Percentiles rank a stretch among this genome's conserved stretches.
phyloP scores from a whole-genome alignment of 2,113 vertebrate species.

The Eleginops maclovinus region DNA sequence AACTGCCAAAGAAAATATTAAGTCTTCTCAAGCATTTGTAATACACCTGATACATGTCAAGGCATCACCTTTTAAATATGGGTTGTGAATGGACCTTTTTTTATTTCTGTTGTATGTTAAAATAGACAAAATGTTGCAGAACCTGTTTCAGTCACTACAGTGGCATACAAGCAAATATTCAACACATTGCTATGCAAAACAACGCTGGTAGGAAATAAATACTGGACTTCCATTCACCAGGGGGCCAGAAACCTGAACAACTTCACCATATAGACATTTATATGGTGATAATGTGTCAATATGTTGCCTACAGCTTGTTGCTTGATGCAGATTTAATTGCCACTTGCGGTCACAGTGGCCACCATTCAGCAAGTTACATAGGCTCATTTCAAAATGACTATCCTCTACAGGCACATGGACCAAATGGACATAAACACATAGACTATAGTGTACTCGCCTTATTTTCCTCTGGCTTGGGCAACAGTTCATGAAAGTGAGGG shows the following conservation, averaged over 20 bases:
- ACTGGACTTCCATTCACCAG: not conserved
- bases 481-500: constrained; percentile 81
- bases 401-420: not conserved
- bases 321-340: constrained; percentile 12
- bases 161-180: not conserved
- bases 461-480: constrained; percentile 83
- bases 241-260: not conserved
- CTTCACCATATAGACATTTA: not conserved
- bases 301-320: not conserved
- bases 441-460: constrained; percentile 68
- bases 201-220: not conserved
- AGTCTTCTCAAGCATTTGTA: not conserved
- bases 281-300: not conserved
- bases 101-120: not conserved
- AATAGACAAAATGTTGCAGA: not conserved
- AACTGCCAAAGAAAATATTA: not conserved
- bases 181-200: not conserved
- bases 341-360: not conserved
- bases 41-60: constrained; percentile 1
- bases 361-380: constrained; percentile 1
- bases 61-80: not conserved
- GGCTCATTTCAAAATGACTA: not conserved
- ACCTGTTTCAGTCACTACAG: not conserved
- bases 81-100: not conserved
- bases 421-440: constrained; percentile 19